phyloP scores from a whole-genome alignment of 2,888 invertebrate genomes.

The Caenorhabditis angaria region DNA sequence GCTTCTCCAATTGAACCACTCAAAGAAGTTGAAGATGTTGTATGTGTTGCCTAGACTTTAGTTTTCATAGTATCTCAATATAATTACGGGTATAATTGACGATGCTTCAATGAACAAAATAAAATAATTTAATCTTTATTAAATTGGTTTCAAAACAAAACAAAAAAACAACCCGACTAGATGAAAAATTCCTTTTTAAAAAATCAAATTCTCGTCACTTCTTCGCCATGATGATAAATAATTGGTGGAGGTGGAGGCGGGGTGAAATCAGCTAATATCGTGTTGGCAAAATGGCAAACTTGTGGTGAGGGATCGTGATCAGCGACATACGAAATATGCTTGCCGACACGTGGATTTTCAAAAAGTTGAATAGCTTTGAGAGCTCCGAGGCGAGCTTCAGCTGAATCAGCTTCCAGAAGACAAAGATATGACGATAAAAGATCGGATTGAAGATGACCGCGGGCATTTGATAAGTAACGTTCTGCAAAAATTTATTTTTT shows the following conservation, averaged over 20 bases:
- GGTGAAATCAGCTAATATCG: constrained; percentile 11
- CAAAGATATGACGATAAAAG: constrained; percentile 65
- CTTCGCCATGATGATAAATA: neutral
- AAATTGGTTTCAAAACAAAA: too few relatives aligned
- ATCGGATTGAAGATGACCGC: constrained; percentile 60
- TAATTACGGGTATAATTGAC: too few relatives aligned
- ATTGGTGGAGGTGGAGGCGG: neutral
- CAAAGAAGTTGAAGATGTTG: too few relatives aligned
- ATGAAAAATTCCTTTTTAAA: neutral
- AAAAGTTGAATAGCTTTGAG: constrained; percentile 65
- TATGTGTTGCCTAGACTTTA: too few relatives aligned
- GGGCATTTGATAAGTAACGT: constrained; percentile 56
- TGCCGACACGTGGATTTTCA: constrained; percentile 32
- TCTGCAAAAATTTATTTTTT: constrained; percentile 62
- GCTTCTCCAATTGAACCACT: constrained; percentile 39
- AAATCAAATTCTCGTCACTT: neutral
- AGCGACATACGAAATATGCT: constrained; percentile 40
- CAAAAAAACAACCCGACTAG: constrained; percentile 1
- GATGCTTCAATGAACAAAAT: too few relatives aligned
- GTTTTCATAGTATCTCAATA: too few relatives aligned
- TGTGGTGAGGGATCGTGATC: constrained; percentile 30
- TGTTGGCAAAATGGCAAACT: constrained; percentile 26
- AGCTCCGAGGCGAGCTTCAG: constrained; percentile 61
- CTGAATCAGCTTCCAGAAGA: constrained; percentile 63
- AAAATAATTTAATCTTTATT: too few relatives aligned